Percentiles rank a stretch among this genome's conserved stretches.
These are phyloP conservation scores for Crypturellus undulatus DNA, from an alignment of 2,113 vertebrate species.

Conservation along the genomic window DNA sequence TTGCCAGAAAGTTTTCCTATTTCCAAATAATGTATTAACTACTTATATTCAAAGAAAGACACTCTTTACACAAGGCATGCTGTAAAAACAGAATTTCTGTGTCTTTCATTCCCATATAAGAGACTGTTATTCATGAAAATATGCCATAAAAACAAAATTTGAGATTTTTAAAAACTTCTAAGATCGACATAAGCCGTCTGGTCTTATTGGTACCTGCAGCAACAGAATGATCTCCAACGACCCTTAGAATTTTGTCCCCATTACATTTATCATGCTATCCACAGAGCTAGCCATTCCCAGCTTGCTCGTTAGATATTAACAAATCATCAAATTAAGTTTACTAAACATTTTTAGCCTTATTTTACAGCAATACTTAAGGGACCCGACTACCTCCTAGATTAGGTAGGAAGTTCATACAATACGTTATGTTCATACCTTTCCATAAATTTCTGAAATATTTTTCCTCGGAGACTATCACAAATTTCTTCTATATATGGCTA, in stretches of 20 bases:
- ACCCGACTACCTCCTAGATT: not conserved
- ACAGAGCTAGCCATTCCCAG: not conserved
- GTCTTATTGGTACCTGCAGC: accelerated
- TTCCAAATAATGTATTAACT: constrained; percentile 35
- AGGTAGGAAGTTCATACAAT: not conserved
- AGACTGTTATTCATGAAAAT: accelerated
- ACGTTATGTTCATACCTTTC: constrained; percentile 85
- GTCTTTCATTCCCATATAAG: not conserved
- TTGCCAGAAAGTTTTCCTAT: not conserved
- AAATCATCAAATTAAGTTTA: not conserved
- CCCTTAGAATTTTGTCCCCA: not conserved
- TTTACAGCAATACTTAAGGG: not conserved
- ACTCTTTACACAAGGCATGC: not conserved
- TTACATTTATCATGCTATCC: not conserved
- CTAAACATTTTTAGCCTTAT: not conserved
- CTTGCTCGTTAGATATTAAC: not conserved
- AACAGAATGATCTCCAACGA: not conserved
- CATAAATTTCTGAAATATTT: constrained; percentile 95
- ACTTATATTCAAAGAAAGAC: constrained; percentile 7
- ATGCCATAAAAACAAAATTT: accelerated
- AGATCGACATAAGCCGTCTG: not conserved
- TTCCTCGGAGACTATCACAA: constrained; percentile 94
- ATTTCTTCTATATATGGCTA: constrained; percentile 97
- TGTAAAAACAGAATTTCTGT: not conserved
- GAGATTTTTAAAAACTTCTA: not conserved